Percentiles rank a stretch among this genome's conserved stretches.
These are phyloP conservation scores for Phasia obesa DNA, from an alignment of 2,888 invertebrate genomes.

Conservation along the genomic window DNA sequence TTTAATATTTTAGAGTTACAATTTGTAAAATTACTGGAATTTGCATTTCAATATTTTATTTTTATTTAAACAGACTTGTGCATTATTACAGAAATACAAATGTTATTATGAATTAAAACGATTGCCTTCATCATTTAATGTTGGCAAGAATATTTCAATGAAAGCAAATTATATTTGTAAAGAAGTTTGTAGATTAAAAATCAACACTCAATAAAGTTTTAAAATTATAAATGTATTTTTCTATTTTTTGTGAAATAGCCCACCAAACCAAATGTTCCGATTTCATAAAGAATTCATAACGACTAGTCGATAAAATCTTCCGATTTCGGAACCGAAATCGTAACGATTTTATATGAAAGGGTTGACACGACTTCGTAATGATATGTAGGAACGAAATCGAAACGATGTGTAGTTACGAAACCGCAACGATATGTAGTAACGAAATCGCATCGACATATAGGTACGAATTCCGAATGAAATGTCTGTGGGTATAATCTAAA, in stretches of 20 bases:
- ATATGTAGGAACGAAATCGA: too few species aligned
- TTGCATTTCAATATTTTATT: conserved; percentile 38
- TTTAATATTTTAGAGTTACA: conserved; percentile 7
- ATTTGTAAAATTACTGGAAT: conserved; percentile 3
- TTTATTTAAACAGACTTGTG: not conserved
- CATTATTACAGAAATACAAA: not conserved
- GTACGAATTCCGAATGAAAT: too few species aligned
- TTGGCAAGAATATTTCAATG: conserved; percentile 1
- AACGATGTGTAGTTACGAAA: too few species aligned
- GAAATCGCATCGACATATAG: too few species aligned
- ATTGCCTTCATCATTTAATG: not conserved
- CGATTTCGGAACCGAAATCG: too few species aligned
- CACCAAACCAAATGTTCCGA: too few species aligned
- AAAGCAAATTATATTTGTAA: conserved; percentile 9
- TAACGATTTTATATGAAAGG: too few species aligned
- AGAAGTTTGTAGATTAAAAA: conserved; percentile 14
- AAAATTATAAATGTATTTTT: not conserved
- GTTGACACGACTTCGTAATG: too few species aligned
- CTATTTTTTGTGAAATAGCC: not conserved
- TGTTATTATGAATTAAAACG: conserved; percentile 1
- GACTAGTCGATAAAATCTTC: too few species aligned
- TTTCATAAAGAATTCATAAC: too few species aligned
- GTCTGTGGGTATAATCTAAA: too few species aligned
- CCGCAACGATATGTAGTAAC: too few species aligned
- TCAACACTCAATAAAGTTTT: conserved; percentile 33